A percentile compares a stretch with the other conserved stretches of the same genome.
These are phyloP conservation scores for Abrostola triplasia DNA, from an alignment of 2,888 invertebrate species.

Conservation along the genomic window DNA sequence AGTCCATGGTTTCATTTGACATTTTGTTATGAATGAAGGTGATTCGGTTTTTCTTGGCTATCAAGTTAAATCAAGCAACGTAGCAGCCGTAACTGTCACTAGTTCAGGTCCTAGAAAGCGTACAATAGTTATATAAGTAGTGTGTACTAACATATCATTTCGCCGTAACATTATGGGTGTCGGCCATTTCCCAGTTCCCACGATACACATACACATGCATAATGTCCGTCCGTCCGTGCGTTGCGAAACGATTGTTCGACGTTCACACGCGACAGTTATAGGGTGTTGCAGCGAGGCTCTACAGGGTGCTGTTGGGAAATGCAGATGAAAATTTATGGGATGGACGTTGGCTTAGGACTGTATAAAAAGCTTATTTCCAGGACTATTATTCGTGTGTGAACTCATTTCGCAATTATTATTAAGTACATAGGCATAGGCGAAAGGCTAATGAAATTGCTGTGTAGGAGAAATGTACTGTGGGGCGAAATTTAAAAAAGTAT, in stretches of 20 bases:
- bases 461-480: too few species aligned
- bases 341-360: background rate
- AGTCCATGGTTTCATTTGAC: too few species aligned
- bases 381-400: too few species aligned
- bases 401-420: too few species aligned
- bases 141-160: constrained; percentile 66
- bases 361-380: too few species aligned
- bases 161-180: constrained; percentile 60
- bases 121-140: constrained; percentile 33
- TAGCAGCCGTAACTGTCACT: constrained; percentile 2
- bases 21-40: too few species aligned
- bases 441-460: too few species aligned
- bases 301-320: constrained; percentile 35
- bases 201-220: constrained; percentile 69
- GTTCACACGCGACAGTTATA: constrained; percentile 65
- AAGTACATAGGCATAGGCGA: too few species aligned
- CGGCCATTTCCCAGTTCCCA: constrained; percentile 69
- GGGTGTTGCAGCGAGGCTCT: constrained; percentile 6
- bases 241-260: constrained; percentile 67
- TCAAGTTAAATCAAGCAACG: background rate
- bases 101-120: constrained; percentile 15
- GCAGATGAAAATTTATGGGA: constrained; percentile 20
- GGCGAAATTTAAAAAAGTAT: too few species aligned
- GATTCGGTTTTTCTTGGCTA: too few species aligned
- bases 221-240: constrained; percentile 63